Evolutionary conservation across 2,797 vertebrate genomes (phyloP).

Genomic region (Chrosomus eos): DNA sequence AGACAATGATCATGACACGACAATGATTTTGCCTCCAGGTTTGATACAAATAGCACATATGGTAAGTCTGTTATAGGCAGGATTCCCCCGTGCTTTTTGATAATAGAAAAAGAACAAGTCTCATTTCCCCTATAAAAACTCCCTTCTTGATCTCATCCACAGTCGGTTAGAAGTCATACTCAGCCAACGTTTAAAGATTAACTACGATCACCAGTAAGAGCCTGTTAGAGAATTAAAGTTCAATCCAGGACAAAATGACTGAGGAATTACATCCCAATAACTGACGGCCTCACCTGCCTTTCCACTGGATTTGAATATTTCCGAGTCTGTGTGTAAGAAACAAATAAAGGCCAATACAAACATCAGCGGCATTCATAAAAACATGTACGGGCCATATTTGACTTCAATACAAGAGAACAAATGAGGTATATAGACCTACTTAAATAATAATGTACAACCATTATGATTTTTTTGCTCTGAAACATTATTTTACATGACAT

Average conservation of each 20-base stretch:
- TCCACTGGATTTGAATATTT: constrained; percentile 4
- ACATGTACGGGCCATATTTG: not conserved
- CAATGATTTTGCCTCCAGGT: not conserved
- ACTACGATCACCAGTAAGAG: constrained; percentile 21
- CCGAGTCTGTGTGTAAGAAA: not conserved
- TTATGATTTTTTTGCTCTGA: not conserved
- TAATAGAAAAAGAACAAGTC: not conserved
- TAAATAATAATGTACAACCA: not conserved
- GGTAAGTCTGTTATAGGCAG: not conserved
- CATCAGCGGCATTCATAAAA: not conserved
- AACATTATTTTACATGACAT: not conserved
- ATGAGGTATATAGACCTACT: not conserved
- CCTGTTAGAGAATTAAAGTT: constrained; percentile 34
- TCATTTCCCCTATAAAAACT: constrained; percentile 12
- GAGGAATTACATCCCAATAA: not conserved
- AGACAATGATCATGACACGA: not conserved
- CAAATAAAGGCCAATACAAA: not conserved
- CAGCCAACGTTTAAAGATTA: constrained; percentile 20
- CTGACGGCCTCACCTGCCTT: not conserved
- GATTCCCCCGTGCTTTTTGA: not conserved
- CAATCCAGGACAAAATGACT: constrained; percentile 20
- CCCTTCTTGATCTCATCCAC: not conserved
- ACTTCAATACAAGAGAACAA: not conserved
- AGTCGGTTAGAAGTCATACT: not conserved
- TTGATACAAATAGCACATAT: not conserved